Evolutionary conservation across 1,140 invertebrate genomes (phyloP), one percentile per base, ranked within the genome.

Genomic region (Drosophila grimshawi): DNA sequence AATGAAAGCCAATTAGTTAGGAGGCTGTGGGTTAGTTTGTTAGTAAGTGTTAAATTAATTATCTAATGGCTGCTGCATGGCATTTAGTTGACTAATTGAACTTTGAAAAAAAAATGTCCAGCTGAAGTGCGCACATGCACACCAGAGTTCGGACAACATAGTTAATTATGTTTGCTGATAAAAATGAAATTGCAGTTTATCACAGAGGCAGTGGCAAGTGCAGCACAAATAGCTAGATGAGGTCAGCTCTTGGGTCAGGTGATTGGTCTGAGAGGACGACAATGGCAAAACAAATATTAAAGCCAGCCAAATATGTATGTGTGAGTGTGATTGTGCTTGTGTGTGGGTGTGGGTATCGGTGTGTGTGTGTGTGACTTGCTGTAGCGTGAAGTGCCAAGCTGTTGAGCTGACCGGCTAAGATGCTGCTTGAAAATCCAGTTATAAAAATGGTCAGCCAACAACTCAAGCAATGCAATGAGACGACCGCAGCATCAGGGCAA

Each of bases 21-120:
- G 39, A 41, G 48, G 52, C 78, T 69, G 69, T 64, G 60, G 77
- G 64, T 43, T 43, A n/a, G 43, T 33, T 46, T 8, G 39, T 60
- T 69, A 76, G 64, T 74, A 88, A 88, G 82, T 86, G 83, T 83
- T 83, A 86, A 86, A 88, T 88, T 86, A 86, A 86, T 86, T 86
- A 86, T 78, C 83, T 86, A 86, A 86, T 86, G 82, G 85, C 80
- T 77, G 76, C 63, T 64, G 19, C 45, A 49, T 48, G 27, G 46
- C 32, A 49, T 10, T 49, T 46, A 46, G 46, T 51, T 71, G 53
- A 33, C 45, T 35, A 68, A 88, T 86, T 88, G 85, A 86, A 86
- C 83, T 88, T 81, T 83, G 59, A 88, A 74, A 83, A 77, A 80
- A 80, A 88, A 82, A 19, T 0, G 19, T 82, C 71, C 64, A 76